A percentile compares a stretch with the other conserved stretches of the same genome.
Evolutionary conservation across 2,113 vertebrate genomes (phyloP).

Genomic region (Opisthocomus hoazin): DNA sequence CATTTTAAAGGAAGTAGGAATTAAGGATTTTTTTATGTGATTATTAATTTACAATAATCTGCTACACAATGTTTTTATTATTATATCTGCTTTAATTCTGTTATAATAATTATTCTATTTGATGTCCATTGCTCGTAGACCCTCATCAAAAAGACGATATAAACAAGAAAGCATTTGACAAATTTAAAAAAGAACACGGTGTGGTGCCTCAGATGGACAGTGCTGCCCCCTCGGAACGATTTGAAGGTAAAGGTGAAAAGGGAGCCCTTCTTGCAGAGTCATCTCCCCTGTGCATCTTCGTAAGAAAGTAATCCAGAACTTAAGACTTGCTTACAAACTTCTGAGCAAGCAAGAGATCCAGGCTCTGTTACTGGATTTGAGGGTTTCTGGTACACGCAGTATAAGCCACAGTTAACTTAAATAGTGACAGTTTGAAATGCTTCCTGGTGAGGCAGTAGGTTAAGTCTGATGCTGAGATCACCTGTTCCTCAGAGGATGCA

Average conservation of each 20-base stretch:
- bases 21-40: rapidly evolving
- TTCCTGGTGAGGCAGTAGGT: background rate
- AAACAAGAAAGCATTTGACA: slow-evolving; percentile 97
- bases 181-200: slow-evolving; percentile 93
- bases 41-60: background rate
- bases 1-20: background rate
- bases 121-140: slow-evolving; percentile 70
- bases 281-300: background rate
- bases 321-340: background rate
- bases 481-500: background rate
- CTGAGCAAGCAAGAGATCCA: background rate
- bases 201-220: slow-evolving; percentile 85
- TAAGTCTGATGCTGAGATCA: background rate
- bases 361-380: background rate
- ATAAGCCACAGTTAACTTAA: background rate
- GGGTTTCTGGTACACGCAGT: background rate
- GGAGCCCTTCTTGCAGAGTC: background rate
- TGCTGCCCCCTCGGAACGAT: slow-evolving; percentile 89
- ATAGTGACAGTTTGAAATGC: background rate
- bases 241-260: slow-evolving; percentile 79
- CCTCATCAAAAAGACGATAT: slow-evolving; percentile 95
- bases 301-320: background rate
- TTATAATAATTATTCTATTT: background rate
- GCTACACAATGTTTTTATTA: background rate
- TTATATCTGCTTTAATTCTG: background rate